Percentiles rank a stretch among this genome's conserved stretches.
These are phyloP conservation scores for Heliangelus exortis DNA, from an alignment of 2,797 vertebrate species.

Conservation along the genomic window DNA sequence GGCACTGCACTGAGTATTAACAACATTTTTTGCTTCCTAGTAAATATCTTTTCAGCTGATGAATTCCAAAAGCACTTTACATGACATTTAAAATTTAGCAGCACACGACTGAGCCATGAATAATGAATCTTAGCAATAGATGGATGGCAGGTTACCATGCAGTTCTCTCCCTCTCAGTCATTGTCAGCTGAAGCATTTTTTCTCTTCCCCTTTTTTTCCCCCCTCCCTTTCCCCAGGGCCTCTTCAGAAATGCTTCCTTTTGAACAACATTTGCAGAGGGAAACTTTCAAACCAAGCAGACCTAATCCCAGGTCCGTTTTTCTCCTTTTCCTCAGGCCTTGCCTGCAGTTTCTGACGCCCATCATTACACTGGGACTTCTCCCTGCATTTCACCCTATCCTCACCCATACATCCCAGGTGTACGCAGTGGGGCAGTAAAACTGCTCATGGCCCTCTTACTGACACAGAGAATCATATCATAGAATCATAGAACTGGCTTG, in stretches of 20 bases:
- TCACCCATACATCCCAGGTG: background rate
- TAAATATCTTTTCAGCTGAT: constrained; percentile 52
- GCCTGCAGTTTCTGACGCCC: background rate
- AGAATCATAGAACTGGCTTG: too few relatives aligned
- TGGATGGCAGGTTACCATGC: constrained; percentile 43
- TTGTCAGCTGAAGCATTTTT: constrained; percentile 45
- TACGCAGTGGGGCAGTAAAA: background rate
- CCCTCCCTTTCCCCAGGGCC: background rate
- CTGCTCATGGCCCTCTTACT: accelerated
- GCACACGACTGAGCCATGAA: constrained; percentile 27
- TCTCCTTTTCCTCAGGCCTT: background rate
- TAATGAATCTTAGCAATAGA: constrained; percentile 59
- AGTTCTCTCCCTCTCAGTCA: constrained; percentile 48
- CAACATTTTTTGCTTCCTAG: constrained; percentile 28
- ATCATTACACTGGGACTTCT: background rate
- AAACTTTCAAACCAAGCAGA: background rate
- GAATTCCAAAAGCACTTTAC: constrained; percentile 43
- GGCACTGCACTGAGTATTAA: background rate
- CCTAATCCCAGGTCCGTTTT: background rate
- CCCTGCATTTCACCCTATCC: background rate
- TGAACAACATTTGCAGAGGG: background rate
- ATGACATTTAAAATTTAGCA: constrained; percentile 55
- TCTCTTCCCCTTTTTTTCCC: constrained; percentile 29
- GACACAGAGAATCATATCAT: too few relatives aligned
- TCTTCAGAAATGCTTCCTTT: constrained; percentile 7